These are phyloP conservation scores for Gambusia holbrooki DNA, from an alignment of 2,113 vertebrate species.

Conservation along the genomic window DNA sequence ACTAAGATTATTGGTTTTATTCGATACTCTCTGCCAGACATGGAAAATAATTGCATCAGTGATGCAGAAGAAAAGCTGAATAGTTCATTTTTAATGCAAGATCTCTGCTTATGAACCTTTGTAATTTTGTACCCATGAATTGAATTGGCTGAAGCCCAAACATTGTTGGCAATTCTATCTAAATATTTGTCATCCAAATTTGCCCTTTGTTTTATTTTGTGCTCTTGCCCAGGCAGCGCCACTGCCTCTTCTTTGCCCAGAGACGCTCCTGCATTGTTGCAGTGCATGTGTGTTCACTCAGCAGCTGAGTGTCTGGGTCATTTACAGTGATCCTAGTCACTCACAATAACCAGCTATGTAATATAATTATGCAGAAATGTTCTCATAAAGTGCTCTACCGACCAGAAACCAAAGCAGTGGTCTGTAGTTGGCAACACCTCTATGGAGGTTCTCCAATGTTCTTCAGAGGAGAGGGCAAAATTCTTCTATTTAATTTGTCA, in stretches of 20 bases:
- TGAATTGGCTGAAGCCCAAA: constrained; percentile 8
- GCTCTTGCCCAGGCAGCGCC: constrained; percentile 14
- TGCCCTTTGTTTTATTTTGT: constrained; percentile 4
- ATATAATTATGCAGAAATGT: constrained; percentile 52
- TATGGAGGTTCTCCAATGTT: neutral
- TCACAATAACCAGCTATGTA: constrained; percentile 52
- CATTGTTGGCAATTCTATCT: constrained; percentile 1
- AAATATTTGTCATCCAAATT: constrained; percentile 20
- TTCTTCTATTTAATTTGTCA: constrained; percentile 6
- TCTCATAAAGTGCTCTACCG: constrained; percentile 62
- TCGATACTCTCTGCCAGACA: constrained; percentile 6
- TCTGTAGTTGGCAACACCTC: constrained; percentile 31
- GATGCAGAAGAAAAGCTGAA: neutral
- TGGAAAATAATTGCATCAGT: neutral
- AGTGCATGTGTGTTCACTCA: constrained; percentile 9
- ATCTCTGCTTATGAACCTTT: neutral
- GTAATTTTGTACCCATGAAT: constrained; percentile 6
- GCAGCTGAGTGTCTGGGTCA: constrained; percentile 34
- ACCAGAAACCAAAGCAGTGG: constrained; percentile 42
- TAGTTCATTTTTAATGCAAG: neutral
- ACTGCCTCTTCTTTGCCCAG: constrained; percentile 8
- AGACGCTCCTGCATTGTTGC: neutral
- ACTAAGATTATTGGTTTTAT: constrained; percentile 44
- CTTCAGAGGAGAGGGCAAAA: neutral
- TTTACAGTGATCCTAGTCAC: constrained; percentile 56